Evolutionary conservation across 1,140 invertebrate species (phyloP).

Genomic region (Psilanteris sp.): DNA sequence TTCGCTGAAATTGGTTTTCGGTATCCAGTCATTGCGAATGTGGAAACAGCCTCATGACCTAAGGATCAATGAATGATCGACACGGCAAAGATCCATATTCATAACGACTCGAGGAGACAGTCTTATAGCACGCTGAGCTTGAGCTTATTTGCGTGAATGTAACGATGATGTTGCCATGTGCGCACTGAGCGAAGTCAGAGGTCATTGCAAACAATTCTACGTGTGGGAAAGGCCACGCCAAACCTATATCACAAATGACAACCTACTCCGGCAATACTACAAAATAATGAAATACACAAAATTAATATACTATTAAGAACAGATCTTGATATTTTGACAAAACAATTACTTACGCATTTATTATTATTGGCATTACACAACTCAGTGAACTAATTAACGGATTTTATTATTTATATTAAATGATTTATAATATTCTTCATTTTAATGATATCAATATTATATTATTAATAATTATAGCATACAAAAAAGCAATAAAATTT

Average conservation of each 20-base stretch:
- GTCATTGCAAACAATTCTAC: conserved; percentile 78
- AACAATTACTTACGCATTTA: too few relatives aligned
- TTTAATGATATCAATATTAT: too few relatives aligned
- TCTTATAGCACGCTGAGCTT: conserved; percentile 61
- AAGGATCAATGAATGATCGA: conserved; percentile 73
- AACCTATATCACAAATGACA: conserved; percentile 72
- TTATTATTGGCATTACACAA: too few relatives aligned
- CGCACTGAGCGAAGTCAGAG: conserved; percentile 71
- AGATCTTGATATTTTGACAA: too few relatives aligned
- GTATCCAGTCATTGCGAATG: conserved; percentile 47
- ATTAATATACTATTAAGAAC: conserved; percentile 19
- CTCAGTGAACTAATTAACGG: too few relatives aligned
- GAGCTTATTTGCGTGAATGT: conserved; percentile 73
- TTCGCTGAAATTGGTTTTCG: conserved; percentile 18
- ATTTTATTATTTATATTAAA: too few relatives aligned
- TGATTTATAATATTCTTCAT: too few relatives aligned
- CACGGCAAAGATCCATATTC: conserved; percentile 71
- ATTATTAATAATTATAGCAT: too few relatives aligned
- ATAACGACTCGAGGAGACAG: conserved; percentile 64
- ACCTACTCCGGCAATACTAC: conserved; percentile 40
- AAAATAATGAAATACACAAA: conserved; percentile 53
- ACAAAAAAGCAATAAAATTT: too few relatives aligned
- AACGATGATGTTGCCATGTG: conserved; percentile 75
- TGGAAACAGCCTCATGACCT: conserved; percentile 66
- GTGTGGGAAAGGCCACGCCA: conserved; percentile 76